A percentile compares a stretch with the other conserved stretches of the same genome.
phyloP scores from a whole-genome alignment of 2,113 vertebrate species.

The Mionectes macconnelli region DNA sequence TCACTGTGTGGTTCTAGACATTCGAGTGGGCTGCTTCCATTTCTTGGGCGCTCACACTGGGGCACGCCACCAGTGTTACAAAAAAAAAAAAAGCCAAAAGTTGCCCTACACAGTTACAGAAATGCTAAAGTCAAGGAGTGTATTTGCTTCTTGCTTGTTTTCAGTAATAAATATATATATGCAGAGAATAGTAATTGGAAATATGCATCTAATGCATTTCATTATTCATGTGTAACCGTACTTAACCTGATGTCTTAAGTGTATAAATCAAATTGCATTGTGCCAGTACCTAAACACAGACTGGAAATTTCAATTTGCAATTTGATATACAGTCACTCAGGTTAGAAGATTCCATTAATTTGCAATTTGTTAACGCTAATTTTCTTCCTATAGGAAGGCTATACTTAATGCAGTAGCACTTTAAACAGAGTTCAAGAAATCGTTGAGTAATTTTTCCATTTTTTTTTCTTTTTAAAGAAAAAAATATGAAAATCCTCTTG shows the following conservation, averaged over 20 bases:
- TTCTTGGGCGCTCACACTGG: background rate
- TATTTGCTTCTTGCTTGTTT: background rate
- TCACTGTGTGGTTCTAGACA: background rate
- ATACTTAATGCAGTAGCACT: background rate
- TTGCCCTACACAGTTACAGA: background rate
- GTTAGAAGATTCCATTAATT: background rate
- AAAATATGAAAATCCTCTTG: background rate
- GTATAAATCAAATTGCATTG: background rate
- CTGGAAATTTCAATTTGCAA: slow-evolving; percentile 20
- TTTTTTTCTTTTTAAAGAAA: background rate
- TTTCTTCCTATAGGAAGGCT: background rate
- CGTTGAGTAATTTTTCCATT: background rate
- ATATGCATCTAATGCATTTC: background rate
- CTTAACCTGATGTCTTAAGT: background rate
- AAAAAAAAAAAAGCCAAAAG: background rate
- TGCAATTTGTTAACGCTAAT: background rate
- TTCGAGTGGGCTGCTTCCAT: background rate
- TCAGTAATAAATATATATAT: background rate
- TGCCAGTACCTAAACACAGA: background rate
- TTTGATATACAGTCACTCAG: background rate
- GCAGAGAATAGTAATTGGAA: background rate
- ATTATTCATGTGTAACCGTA: background rate
- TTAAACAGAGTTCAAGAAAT: background rate
- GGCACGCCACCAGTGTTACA: background rate
- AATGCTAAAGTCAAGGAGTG: background rate